Conservation (phyloP, 2,113 vertebrate species). For the Fregetta grallaria region DNA sequence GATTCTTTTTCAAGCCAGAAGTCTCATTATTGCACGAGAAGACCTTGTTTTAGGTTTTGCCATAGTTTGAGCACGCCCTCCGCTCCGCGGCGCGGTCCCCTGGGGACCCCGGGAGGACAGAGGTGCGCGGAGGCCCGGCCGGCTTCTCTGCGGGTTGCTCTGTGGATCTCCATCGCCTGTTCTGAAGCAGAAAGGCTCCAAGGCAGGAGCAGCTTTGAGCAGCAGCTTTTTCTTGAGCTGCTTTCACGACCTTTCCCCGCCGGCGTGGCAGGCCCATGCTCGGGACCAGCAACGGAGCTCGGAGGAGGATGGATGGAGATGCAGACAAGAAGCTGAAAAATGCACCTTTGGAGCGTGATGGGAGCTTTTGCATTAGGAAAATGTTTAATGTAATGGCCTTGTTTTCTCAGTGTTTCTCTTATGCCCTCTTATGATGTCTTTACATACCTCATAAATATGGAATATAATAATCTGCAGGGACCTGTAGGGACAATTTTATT, state of each 20-base stretch:
- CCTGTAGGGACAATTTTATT: background rate
- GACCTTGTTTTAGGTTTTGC: background rate
- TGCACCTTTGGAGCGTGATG: fast-evolving
- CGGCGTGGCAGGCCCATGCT: fast-evolving
- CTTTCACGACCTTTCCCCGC: background rate
- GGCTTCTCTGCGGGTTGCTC: background rate
- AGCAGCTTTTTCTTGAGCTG: background rate
- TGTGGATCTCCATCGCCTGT: fast-evolving
- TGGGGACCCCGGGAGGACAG: background rate
- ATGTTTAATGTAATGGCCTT: background rate
- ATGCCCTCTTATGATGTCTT: background rate
- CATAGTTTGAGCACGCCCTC: background rate
- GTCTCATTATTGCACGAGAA: background rate
- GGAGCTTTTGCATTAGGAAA: background rate
- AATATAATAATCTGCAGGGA: background rate
- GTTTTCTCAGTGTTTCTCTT: background rate
- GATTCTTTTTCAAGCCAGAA: background rate
- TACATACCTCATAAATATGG: background rate
- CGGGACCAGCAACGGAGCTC: fast-evolving
- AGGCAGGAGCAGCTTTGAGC: background rate
- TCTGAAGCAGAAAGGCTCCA: background rate
- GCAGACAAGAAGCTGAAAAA: background rate
- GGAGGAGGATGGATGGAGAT: fast-evolving
- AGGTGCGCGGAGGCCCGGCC: fast-evolving
- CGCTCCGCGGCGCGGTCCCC: fast-evolving